Conservation (phyloP, 2,113 vertebrate genomes). For the Sclerurus mexicanus region DNA sequence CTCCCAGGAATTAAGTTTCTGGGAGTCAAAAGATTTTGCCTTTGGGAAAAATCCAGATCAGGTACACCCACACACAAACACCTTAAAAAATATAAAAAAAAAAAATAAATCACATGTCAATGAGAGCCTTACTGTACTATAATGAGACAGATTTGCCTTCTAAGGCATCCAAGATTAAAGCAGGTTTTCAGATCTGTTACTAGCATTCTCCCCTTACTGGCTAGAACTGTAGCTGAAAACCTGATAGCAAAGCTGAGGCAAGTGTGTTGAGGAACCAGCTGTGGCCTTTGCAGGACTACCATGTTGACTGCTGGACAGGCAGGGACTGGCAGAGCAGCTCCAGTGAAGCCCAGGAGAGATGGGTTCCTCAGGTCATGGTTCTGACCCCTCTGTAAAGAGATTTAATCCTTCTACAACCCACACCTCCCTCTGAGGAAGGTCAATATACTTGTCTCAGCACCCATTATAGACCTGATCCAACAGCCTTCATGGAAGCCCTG, state of each 20-base stretch:
- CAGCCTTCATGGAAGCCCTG: background rate
- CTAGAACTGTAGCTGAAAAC: background rate
- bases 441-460: background rate
- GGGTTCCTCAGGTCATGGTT: background rate
- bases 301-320: background rate
- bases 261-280: background rate
- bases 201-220: background rate
- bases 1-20: background rate
- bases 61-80: rapidly evolving
- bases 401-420: background rate
- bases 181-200: background rate
- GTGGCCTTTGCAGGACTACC: background rate
- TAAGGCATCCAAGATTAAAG: background rate
- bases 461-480: rapidly evolving
- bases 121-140: background rate
- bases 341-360: background rate
- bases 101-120: rapidly evolving
- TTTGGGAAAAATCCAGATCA: background rate
- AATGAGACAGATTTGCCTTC: rapidly evolving
- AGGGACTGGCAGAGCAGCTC: background rate
- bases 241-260: background rate
- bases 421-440: background rate
- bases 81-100: background rate
- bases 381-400: background rate
- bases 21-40: background rate